A percentile compares a stretch with the other conserved stretches of the same genome.
Conservation (phyloP, 2,888 invertebrate genomes). For the Alentia gelatinosa region DNA sequence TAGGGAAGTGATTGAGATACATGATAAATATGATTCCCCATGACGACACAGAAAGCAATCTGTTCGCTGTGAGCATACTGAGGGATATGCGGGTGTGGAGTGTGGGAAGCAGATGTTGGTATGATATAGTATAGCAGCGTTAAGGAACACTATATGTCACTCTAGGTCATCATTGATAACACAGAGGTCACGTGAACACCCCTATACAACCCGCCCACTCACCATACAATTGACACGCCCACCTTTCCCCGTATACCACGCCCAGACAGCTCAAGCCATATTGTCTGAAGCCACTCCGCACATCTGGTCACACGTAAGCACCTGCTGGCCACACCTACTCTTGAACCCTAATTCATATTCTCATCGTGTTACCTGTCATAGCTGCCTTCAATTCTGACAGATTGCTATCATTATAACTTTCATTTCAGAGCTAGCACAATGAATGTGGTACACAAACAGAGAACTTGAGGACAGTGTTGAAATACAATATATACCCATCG, state of each 20-base stretch:
- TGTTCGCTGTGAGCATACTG: not conserved
- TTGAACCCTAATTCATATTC: not conserved
- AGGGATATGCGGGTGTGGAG: not conserved
- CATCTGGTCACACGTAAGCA: not conserved
- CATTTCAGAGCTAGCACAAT: too few relatives aligned
- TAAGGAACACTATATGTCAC: not conserved
- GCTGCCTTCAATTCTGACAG: not conserved
- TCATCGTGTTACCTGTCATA: not conserved
- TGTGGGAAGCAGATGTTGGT: not conserved
- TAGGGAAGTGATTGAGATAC: not conserved
- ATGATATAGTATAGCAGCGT: not conserved
- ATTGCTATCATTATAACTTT: too few relatives aligned
- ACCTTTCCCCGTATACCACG: too few relatives aligned
- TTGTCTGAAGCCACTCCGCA: not conserved
- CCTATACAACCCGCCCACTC: too few relatives aligned
- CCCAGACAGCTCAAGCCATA: too few relatives aligned
- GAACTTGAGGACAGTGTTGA: too few relatives aligned
- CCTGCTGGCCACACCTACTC: slow-evolving; percentile 1
- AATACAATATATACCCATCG: too few relatives aligned
- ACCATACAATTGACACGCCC: not conserved
- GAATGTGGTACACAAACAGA: too few relatives aligned
- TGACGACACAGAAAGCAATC: not conserved
- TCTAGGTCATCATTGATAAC: not conserved
- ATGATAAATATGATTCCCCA: not conserved
- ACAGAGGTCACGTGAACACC: too few relatives aligned